Conservation (phyloP, 2,113 vertebrate species). For the Aptenodytes patagonicus region DNA sequence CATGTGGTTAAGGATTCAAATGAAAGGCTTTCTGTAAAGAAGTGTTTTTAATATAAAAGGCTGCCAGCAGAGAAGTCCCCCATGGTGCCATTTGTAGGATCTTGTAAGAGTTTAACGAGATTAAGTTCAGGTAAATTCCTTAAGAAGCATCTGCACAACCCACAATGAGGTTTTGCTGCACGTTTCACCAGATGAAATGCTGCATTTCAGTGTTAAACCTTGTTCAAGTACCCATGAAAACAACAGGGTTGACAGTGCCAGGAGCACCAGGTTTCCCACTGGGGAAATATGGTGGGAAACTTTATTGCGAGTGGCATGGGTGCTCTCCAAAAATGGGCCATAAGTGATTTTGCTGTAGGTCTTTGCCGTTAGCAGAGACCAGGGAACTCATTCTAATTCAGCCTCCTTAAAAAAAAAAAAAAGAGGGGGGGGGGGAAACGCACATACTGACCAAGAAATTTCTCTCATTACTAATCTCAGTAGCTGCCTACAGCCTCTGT, state of each 20-base stretch:
- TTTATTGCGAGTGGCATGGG: background rate
- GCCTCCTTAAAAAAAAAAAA: background rate
- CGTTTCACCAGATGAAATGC: background rate
- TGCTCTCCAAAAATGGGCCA: background rate
- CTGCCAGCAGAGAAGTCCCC: background rate
- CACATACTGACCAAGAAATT: background rate
- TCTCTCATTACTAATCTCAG: background rate
- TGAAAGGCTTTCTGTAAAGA: conserved; percentile 13
- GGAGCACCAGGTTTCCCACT: background rate
- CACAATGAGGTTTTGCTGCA: background rate
- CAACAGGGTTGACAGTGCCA: background rate
- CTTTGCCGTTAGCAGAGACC: background rate
- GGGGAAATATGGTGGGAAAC: background rate
- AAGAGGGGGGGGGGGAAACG: background rate
- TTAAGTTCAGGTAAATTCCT: conserved; percentile 22
- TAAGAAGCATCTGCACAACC: background rate
- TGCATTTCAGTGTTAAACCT: background rate
- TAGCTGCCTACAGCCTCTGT: background rate
- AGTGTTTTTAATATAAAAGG: background rate
- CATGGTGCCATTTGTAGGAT: background rate
- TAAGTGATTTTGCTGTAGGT: background rate
- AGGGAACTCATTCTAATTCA: background rate
- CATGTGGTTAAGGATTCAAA: conserved; percentile 12
- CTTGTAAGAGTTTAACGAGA: conserved; percentile 24
- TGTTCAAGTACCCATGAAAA: background rate